A percentile compares a stretch with the other conserved stretches of the same genome.
phyloP scores from a whole-genome alignment of 2,113 vertebrate genomes.

The Acrocephalus kingi region DNA sequence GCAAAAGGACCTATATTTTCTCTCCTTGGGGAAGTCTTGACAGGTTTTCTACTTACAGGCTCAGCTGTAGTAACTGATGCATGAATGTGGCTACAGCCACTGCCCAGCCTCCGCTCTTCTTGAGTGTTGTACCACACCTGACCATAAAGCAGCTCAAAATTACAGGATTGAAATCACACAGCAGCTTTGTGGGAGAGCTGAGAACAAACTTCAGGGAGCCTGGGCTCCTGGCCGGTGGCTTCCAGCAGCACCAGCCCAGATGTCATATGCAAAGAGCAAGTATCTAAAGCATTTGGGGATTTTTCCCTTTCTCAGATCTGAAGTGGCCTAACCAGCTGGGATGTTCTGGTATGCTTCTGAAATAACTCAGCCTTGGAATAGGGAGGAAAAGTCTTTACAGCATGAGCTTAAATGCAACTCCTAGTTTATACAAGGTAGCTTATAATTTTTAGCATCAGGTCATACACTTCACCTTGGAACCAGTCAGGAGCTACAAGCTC shows the following conservation, averaged over 20 bases:
- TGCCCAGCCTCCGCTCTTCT: neutral
- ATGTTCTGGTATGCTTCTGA: neutral
- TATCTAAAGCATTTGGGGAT: neutral
- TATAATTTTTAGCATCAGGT: neutral
- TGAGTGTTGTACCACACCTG: neutral
- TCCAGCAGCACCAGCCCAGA: neutral
- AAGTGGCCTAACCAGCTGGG: neutral
- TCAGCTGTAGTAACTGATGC: neutral
- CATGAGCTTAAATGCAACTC: neutral
- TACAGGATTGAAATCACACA: neutral
- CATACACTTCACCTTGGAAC: neutral
- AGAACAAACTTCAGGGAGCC: neutral
- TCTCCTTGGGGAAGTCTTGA: neutral
- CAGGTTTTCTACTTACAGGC: neutral
- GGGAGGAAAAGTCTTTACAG: neutral
- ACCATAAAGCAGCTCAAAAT: neutral
- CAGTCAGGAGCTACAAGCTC: neutral
- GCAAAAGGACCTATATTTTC: neutral
- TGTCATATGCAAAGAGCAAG: rapidly evolving
- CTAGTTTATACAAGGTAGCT: neutral
- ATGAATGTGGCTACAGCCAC: rapidly evolving
- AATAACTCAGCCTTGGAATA: neutral
- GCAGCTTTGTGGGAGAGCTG: neutral
- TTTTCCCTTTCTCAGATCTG: neutral
- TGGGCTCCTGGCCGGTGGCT: neutral